Base-by-base conservation (phyloP, 2,888 invertebrate species). In the Habrosyne pyritoides region DNA sequence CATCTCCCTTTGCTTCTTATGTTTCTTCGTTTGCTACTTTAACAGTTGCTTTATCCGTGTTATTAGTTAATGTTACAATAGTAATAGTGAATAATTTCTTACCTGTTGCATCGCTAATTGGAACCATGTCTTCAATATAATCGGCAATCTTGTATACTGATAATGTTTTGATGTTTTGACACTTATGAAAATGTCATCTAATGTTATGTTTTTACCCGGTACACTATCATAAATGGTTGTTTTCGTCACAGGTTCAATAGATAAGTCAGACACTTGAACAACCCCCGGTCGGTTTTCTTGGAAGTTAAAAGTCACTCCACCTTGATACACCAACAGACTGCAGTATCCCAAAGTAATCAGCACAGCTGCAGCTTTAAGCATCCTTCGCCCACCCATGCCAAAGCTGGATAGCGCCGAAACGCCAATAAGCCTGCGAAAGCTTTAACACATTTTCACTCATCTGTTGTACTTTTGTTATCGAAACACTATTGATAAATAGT, bases 61-160 rank as follows among this genome's bases (percentile, higher is more conserved):
- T n/a, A n/a, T n/a, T n/a, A n/a, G n/a, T n/a, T n/a, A n/a, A n/a
- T n/a, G n/a, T n/a, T n/a, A n/a, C n/a, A 51, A 5, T 52, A 22
- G 30, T 48, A 6, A 10, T 21, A 12, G 52, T n/a, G 33, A 57
- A 48, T 12, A 12, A 54, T 22, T 58, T 55, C 68, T 93, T 93
- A 98, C 98, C 96, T 99, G 97, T 81, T 97, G 94, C 87, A 95
- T 96, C 53, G 98, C 98, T 79, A 98, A 93, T 86, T 96, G 96
- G 86, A 98, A 98, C 99, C 99, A 99, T 60, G 99, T 99, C 90
- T 96, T 96, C 84, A 98, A 93, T 78, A 99, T 96, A 64, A 98
- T 94, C 54, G 96, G 96, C 78, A 99, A 87, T 74, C 99, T 94
- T 53, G 95, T 95, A 67, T 94, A 93, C 85, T 99, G 98, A 91